Conservation (phyloP, 2,113 vertebrate genomes). For the Numenius arquata region DNA sequence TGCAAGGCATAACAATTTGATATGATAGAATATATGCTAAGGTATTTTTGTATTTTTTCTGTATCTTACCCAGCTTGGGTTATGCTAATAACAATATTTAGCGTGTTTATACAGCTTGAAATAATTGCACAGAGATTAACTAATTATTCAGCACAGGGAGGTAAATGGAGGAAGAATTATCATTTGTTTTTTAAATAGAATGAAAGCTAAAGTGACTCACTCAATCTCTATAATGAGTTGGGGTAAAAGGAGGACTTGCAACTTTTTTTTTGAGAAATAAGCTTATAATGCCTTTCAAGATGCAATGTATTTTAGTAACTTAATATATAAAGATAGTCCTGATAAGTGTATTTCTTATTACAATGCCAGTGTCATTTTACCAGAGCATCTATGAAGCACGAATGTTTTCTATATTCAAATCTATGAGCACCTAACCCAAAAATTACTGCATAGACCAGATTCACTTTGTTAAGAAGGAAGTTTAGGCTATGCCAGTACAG, state of each 20-base stretch:
- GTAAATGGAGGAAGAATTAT: background rate
- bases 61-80: background rate
- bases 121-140: constrained; percentile 8
- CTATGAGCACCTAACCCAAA: background rate
- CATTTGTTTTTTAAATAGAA: background rate
- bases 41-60: background rate
- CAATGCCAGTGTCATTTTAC: background rate
- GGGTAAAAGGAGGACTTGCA: background rate
- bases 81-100: constrained; percentile 5
- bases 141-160: constrained; percentile 8
- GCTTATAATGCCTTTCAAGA: background rate
- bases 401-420: background rate
- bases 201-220: background rate
- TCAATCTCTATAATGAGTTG: background rate
- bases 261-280: background rate
- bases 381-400: background rate
- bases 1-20: background rate
- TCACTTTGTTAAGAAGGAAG: background rate
- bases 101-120: background rate
- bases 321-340: background rate
- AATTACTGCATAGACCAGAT: background rate
- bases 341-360: background rate
- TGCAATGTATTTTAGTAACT: background rate
- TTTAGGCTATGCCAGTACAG: background rate
- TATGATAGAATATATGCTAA: background rate